A percentile compares a stretch with the other conserved stretches of the same genome.
phyloP scores from a whole-genome alignment of 2,888 invertebrate species.

The Cyclophora punctaria region DNA sequence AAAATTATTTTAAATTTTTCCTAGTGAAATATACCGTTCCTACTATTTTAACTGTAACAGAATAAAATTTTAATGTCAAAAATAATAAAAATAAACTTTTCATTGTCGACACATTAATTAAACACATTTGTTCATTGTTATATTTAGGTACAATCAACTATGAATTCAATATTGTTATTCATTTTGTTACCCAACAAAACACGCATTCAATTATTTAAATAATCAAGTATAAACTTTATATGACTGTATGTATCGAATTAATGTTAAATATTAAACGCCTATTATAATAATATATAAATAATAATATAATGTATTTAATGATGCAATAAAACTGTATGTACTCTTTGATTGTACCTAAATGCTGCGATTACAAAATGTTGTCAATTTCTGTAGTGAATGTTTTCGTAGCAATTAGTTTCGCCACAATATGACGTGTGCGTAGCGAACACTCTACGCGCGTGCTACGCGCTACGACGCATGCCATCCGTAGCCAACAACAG shows the following conservation, averaged over 20 bases:
- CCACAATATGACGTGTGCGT: constrained; percentile 47
- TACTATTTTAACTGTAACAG: constrained; percentile 67
- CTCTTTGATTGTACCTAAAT: constrained; percentile 19
- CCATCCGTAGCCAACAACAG: constrained; percentile 70
- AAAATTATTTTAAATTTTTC: constrained; percentile 71
- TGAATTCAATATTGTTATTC: constrained; percentile 11
- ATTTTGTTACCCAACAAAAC: constrained; percentile 1
- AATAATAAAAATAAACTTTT: constrained; percentile 33
- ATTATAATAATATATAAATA: too few relatives aligned
- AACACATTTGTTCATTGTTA: constrained; percentile 30
- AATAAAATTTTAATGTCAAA: constrained; percentile 50
- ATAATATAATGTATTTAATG: not conserved
- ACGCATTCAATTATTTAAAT: too few relatives aligned
- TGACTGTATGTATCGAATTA: too few relatives aligned
- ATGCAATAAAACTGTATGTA: constrained; percentile 1
- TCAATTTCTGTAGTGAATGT: constrained; percentile 21
- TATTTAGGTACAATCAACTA: constrained; percentile 29
- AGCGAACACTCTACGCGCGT: constrained; percentile 51
- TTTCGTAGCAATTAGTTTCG: constrained; percentile 49
- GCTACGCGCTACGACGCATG: constrained; percentile 63
- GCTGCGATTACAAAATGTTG: constrained; percentile 10
- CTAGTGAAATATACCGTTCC: constrained; percentile 74
- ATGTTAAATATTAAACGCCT: too few relatives aligned
- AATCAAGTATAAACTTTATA: too few relatives aligned
- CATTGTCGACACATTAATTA: constrained; percentile 34